Percentiles rank a stretch among this genome's conserved stretches.
These are phyloP conservation scores for Idris sp. DNA, from an alignment of 1,140 invertebrate species.

Conservation along the genomic window DNA sequence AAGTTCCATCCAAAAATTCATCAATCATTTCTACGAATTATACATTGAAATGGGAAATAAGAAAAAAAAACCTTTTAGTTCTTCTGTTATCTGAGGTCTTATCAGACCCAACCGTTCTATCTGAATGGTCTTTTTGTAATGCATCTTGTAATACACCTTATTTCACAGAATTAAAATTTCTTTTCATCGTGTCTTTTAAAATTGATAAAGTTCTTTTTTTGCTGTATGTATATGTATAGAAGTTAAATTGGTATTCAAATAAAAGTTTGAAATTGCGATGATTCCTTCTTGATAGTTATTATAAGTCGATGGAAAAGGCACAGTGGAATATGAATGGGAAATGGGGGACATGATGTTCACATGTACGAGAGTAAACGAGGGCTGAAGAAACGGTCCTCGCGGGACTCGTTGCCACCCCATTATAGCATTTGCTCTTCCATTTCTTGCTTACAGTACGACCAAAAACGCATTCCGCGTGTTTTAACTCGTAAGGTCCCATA, in stretches of 20 bases:
- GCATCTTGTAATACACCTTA: constrained; percentile 34
- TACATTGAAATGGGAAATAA: constrained; percentile 8
- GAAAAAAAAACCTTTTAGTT: constrained; percentile 5
- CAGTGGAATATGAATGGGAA: constrained; percentile 66
- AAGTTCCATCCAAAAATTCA: too few relatives aligned
- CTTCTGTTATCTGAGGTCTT: constrained; percentile 28
- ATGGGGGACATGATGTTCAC: constrained; percentile 36
- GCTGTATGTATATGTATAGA: too few relatives aligned
- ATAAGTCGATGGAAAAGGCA: constrained; percentile 56
- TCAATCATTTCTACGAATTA: background rate
- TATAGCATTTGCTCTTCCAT: constrained; percentile 74
- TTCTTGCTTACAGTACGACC: constrained; percentile 64
- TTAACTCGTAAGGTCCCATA: constrained; percentile 59
- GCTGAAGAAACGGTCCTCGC: constrained; percentile 71
- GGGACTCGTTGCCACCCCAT: constrained; percentile 78
- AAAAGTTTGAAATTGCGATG: constrained; percentile 17
- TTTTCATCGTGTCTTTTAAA: too few relatives aligned
- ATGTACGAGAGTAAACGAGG: constrained; percentile 49
- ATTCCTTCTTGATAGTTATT: constrained; percentile 31
- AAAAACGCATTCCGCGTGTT: constrained; percentile 64
- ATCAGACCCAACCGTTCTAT: constrained; percentile 28
- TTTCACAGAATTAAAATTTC: too few relatives aligned
- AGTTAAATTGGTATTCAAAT: constrained; percentile 10
- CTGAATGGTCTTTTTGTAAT: constrained; percentile 44
- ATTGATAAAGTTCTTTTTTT: too few relatives aligned